Evolutionary conservation across 1,140 invertebrate genomes (phyloP), one percentile per base, ranked within the genome.

Genomic region (Ooceraea biroi): DNA sequence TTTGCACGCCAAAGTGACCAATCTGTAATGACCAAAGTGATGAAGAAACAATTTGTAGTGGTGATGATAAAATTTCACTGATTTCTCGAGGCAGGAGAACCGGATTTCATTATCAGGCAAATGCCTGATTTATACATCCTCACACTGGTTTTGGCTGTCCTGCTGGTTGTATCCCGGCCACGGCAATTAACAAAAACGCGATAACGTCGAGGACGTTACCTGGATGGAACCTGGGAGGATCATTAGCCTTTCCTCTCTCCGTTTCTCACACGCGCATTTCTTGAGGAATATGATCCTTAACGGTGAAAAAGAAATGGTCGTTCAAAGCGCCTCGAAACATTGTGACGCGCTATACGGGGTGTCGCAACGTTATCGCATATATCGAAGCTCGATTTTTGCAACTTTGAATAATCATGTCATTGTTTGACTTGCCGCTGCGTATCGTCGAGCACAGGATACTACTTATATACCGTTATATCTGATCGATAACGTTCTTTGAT

Each of bases 171-270:
- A 83, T 50, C 44, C 69, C 69, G 83, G 60, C 73, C 78, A 85
- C 76, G 89, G n/a, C 89, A 92, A 92, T 92, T 92, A 92, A 90
- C 88, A 89, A 85, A 63, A 77, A 50, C 55, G 65, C 69, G 90
- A 92, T 91, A 91, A 68, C 85, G 89, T 90, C 89, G 84, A 25
- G 48, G 17, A 63, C 65, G 19, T 84, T 52, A 63, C 48, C 60
- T n/a, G 52, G 72, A 85, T 66, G 76, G 60, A 71, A 86, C 74
- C 50, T 27, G 71, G 19, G n/a, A n/a, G n/a, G n/a, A 72, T 85
- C 84, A 84, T 86, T 83, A 85, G 57, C 52, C 74, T 25, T 41
- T n/a, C n/a, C n/a, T n/a, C 3, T 44, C 48, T n/a, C 17, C 17
- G 4, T 25, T 22, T 66, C 46, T 17, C n/a, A 36, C n/a, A 25